Percentiles rank a stretch among this genome's conserved stretches.
These are phyloP conservation scores for Agelastica alni DNA, from an alignment of 2,888 invertebrate genomes.

Conservation along the genomic window DNA sequence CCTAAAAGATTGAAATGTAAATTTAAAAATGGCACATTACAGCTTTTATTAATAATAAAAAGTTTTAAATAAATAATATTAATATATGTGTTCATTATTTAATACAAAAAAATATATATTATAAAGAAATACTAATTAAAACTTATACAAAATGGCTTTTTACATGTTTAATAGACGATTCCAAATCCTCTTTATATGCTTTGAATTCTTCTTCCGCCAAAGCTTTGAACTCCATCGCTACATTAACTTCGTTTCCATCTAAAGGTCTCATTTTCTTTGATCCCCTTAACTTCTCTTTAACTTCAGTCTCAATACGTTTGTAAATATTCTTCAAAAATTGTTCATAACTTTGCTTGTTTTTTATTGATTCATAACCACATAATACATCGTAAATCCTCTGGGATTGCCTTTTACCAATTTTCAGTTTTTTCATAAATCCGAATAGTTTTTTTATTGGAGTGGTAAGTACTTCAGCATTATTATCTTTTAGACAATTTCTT, in stretches of 20 bases:
- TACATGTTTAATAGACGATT: constrained; percentile 31
- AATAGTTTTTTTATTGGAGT: constrained; percentile 34
- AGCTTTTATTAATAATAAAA: no score
- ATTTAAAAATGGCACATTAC: no score
- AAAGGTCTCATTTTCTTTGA: constrained; percentile 36
- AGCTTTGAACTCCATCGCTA: constrained; percentile 29
- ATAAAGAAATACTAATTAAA: no score
- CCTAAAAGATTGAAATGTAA: no score
- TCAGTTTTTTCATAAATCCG: constrained; percentile 36
- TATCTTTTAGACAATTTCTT: constrained; percentile 31
- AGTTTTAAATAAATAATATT: no score
- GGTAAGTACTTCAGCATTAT: constrained; percentile 22
- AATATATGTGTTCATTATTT: no score
- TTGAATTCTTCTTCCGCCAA: constrained; percentile 34
- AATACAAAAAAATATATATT: no score
- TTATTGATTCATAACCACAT: constrained; percentile 34
- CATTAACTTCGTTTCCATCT: constrained; percentile 21
- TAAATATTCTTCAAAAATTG: constrained; percentile 37
- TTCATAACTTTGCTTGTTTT: constrained; percentile 29
- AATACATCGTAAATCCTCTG: constrained; percentile 45
- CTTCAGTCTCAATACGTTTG: constrained; percentile 31
- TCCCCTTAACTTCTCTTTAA: constrained; percentile 28
- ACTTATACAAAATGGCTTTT: constrained; percentile 6
- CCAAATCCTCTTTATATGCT: constrained; percentile 37
- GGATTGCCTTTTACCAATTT: constrained; percentile 43